Evolutionary conservation across 2,113 vertebrate species (phyloP).

Genomic region (Aegotheles bennettii): DNA sequence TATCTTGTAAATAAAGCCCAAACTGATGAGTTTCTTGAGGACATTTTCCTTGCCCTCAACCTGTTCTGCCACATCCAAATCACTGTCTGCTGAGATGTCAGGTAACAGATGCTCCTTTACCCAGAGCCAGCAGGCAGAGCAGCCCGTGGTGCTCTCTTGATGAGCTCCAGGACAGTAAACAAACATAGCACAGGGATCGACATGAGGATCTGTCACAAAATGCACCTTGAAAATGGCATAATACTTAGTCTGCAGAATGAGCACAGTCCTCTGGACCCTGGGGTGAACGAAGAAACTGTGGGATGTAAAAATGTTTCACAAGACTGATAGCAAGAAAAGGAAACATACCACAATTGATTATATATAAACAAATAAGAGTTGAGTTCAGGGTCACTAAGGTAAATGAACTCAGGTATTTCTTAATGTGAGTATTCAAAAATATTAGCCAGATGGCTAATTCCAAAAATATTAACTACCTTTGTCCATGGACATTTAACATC

Average conservation of each 20-base stretch:
- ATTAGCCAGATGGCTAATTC: too few species aligned
- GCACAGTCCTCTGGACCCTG: neutral
- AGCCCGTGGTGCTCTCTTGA: neutral
- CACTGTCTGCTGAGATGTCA: neutral
- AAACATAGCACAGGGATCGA: neutral
- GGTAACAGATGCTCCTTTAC: neutral
- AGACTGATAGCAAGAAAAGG: neutral
- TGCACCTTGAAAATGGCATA: neutral
- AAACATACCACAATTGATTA: neutral
- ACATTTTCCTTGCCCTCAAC: neutral
- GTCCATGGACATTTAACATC: neutral
- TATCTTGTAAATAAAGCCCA: neutral
- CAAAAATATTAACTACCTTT: neutral
- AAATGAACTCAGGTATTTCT: neutral
- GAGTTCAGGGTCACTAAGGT: neutral
- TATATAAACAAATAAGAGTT: neutral
- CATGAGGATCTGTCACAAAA: neutral
- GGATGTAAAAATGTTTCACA: neutral
- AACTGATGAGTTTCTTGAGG: neutral
- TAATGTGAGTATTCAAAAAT: neutral
- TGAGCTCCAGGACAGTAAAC: neutral
- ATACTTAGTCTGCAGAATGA: neutral
- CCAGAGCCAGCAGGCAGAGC: neutral
- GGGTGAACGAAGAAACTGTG: neutral
- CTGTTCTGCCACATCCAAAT: neutral